Evolutionary conservation across 2,888 invertebrate species (phyloP).

Genomic region (Heliconius charithonia): DNA sequence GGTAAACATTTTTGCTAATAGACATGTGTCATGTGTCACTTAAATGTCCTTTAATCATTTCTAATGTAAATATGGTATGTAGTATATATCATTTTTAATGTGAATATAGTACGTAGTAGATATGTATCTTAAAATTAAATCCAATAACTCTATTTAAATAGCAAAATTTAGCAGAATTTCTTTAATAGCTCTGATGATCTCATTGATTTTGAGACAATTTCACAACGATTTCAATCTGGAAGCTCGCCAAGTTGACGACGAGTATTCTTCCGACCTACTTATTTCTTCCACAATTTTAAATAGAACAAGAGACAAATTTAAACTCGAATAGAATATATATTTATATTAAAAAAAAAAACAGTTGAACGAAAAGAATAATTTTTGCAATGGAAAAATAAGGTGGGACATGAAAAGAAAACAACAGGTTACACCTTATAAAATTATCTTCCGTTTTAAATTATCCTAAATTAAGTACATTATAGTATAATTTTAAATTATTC

Average conservation of each 20-base stretch:
- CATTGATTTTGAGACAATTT: constrained; percentile 48
- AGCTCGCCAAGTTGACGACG: constrained; percentile 58
- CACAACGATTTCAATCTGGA: constrained; percentile 52
- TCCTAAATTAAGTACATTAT: constrained; percentile 79
- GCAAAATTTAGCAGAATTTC: constrained; percentile 19
- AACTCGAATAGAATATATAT: constrained; percentile 21
- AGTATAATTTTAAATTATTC: constrained; percentile 76
- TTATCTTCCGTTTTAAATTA: constrained; percentile 79
- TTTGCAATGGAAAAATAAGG: not conserved
- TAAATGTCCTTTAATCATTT: no score
- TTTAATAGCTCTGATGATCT: constrained; percentile 40
- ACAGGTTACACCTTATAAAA: constrained; percentile 70
- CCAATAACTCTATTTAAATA: not conserved
- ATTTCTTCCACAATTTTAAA: constrained; percentile 47
- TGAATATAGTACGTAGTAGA: not conserved
- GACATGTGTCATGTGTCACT: no score
- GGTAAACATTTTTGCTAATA: no score
- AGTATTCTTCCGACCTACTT: constrained; percentile 55
- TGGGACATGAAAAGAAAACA: constrained; percentile 53
- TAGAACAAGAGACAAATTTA: constrained; percentile 40
- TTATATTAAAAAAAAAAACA: not conserved
- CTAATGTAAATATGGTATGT: not conserved
- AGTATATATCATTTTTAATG: not conserved
- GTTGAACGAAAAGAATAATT: not conserved
- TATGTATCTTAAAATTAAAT: not conserved